Conservation (phyloP, 1,140 invertebrate genomes). For the Bombus ignitus region DNA sequence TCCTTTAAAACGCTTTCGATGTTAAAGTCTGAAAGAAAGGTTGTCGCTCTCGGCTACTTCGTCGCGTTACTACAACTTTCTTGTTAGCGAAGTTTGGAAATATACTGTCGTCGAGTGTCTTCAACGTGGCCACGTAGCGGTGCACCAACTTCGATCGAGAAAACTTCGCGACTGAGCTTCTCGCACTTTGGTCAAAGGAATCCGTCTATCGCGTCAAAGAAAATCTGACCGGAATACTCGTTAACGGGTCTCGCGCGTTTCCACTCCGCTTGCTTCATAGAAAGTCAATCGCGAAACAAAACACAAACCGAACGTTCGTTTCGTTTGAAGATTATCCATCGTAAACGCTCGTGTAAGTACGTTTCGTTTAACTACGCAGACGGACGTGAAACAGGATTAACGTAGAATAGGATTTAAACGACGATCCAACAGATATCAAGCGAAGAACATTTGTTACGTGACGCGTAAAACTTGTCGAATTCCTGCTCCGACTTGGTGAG, state of each 20-base stretch:
- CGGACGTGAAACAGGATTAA: neutral
- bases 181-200: neutral
- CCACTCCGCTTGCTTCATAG: neutral
- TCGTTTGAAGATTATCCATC: slow-evolving; percentile 2
- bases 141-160: neutral
- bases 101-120: slow-evolving; percentile 14
- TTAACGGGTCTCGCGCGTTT: neutral
- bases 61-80: slow-evolving; percentile 24
- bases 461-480: slow-evolving; percentile 25
- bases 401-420: slow-evolving; percentile 3
- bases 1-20: neutral
- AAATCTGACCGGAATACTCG: neutral
- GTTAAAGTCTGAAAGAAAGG: neutral
- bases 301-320: neutral
- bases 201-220: neutral
- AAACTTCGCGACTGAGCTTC: slow-evolving; percentile 7
- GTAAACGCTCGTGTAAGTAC: neutral
- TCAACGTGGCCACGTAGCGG: neutral
- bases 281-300: neutral
- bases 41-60: slow-evolving; percentile 28
- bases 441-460: neutral
- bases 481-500: neutral
- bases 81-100: slow-evolving; percentile 29
- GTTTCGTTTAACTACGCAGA: slow-evolving; percentile 7
- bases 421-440: neutral